A percentile compares a stretch with the other conserved stretches of the same genome.
These are phyloP conservation scores for Sphenopsis melanotis DNA, from an alignment of 2,797 vertebrate species.

Conservation along the genomic window DNA sequence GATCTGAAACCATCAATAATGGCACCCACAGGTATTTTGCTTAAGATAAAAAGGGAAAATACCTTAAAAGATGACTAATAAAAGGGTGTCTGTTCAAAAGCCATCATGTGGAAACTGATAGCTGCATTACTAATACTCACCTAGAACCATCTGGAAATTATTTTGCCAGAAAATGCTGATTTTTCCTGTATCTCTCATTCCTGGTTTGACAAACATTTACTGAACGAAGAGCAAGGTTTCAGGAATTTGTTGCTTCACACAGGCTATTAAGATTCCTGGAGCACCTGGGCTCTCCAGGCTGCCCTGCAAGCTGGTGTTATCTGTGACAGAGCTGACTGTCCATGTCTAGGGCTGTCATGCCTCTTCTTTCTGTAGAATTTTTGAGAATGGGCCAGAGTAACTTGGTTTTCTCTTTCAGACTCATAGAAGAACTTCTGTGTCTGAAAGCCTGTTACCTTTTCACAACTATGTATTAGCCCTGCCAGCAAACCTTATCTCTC, in stretches of 20 bases:
- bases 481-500: not conserved
- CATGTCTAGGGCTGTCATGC: not conserved
- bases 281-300: not conserved
- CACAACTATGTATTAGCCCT: not conserved
- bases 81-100: not conserved
- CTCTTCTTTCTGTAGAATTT: not conserved
- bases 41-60: not conserved
- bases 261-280: conserved; percentile 47
- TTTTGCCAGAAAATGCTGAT: not conserved
- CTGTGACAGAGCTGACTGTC: not conserved
- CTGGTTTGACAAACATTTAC: conserved; percentile 36
- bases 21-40: not conserved
- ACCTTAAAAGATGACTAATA: not conserved
- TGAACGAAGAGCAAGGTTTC: conserved; percentile 12
- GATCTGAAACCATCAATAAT: not conserved
- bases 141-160: not conserved
- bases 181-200: conserved; percentile 15
- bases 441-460: not conserved
- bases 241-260: conserved; percentile 18
- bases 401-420: not conserved
- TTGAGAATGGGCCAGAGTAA: not conserved
- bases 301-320: not conserved
- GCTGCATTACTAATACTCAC: not conserved
- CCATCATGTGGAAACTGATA: not conserved
- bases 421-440: not conserved